Percentiles rank a stretch among this genome's conserved stretches.
These are phyloP conservation scores for Tanypteryx hageni DNA, from an alignment of 2,888 invertebrate species.

Conservation along the genomic window DNA sequence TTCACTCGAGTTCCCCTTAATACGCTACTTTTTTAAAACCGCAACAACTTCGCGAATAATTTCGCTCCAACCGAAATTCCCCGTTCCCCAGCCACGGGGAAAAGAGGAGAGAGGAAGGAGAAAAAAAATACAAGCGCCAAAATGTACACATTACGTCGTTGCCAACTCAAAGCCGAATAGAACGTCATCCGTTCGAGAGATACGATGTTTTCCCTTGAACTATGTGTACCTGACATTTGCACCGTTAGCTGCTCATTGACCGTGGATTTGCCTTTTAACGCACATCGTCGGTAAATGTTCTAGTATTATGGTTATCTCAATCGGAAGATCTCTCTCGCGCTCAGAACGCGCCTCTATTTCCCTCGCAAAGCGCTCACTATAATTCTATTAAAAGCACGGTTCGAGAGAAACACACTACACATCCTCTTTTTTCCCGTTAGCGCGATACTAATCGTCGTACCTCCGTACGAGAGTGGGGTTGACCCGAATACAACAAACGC, in stretches of 20 bases:
- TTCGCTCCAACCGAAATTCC: neutral
- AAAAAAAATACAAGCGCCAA: no score
- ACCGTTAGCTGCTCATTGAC: neutral
- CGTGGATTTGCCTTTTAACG: neutral
- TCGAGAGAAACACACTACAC: neutral
- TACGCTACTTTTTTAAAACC: neutral
- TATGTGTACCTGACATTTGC: neutral
- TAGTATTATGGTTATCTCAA: neutral
- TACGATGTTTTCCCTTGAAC: no score
- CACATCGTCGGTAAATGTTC: neutral
- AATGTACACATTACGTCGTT: no score
- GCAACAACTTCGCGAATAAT: neutral
- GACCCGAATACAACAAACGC: slow-evolving; percentile 43
- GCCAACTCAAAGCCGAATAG: no score
- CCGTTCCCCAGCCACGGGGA: no score
- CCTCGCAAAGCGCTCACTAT: neutral
- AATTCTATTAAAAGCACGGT: neutral
- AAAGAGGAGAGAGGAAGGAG: no score
- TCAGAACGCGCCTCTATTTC: no score
- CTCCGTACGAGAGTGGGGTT: slow-evolving; percentile 12
- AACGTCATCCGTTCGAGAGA: no score
- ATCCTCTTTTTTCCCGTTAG: slow-evolving; percentile 45
- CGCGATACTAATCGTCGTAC: slow-evolving; percentile 33
- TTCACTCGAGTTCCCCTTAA: neutral
- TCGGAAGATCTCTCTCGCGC: slow-evolving; percentile 26